Conservation (phyloP, 2,888 invertebrate genomes). For the Lampropteryx suffumata region DNA sequence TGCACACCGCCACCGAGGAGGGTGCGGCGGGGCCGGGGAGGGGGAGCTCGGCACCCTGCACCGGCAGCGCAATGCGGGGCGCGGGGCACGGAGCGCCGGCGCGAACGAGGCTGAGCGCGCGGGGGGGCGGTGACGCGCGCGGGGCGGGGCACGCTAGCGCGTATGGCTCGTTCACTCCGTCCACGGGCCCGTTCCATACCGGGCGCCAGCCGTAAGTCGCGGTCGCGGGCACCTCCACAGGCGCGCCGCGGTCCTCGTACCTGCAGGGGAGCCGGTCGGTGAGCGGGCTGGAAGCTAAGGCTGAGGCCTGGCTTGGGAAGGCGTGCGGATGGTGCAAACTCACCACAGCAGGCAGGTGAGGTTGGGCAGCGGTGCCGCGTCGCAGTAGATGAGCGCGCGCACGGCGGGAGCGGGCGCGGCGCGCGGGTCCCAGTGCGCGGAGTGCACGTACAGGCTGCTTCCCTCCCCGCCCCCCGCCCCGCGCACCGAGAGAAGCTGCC, state of each 20-base stretch:
- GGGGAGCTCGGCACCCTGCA: slow-evolving; percentile 14
- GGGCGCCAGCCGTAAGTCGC: slow-evolving; percentile 20
- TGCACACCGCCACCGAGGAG: slow-evolving; percentile 15
- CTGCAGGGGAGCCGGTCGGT: background rate
- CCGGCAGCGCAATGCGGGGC: slow-evolving; percentile 15
- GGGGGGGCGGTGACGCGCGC: slow-evolving; percentile 10
- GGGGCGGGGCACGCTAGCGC: slow-evolving; percentile 18
- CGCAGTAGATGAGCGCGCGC: slow-evolving; percentile 21
- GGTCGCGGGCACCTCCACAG: slow-evolving; percentile 12
- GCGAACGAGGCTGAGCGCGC: slow-evolving; percentile 21
- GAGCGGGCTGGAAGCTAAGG: too few species aligned
- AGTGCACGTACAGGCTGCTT: slow-evolving; percentile 22
- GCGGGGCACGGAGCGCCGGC: slow-evolving; percentile 15
- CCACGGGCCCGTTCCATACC: slow-evolving; percentile 20
- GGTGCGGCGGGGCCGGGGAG: background rate
- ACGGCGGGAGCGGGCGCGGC: slow-evolving; percentile 18
- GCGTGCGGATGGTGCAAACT: slow-evolving; percentile 10
- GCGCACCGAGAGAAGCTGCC: slow-evolving; percentile 14
- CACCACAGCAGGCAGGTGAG: slow-evolving; percentile 27
- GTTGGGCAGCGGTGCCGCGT: slow-evolving; percentile 20
- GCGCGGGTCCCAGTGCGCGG: slow-evolving; percentile 23
- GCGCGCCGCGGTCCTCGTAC: slow-evolving; percentile 13
- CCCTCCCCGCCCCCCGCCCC: too few species aligned
- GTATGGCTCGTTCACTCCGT: slow-evolving; percentile 28
- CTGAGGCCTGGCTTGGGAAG: too few species aligned